phyloP scores from a whole-genome alignment of 23 tunicate species.

The Ascidia mentula region DNA sequence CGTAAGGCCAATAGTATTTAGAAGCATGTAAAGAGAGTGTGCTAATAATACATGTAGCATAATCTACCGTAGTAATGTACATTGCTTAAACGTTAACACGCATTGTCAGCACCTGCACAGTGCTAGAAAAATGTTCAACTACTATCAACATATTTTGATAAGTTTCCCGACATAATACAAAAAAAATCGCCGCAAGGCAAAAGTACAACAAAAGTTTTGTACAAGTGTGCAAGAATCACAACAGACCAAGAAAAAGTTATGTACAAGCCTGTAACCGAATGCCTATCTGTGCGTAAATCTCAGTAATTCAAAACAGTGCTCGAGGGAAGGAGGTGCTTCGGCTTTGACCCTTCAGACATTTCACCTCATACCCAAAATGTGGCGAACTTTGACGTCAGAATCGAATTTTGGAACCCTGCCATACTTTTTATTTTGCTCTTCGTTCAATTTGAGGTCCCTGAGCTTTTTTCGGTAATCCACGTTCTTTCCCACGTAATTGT shows the following conservation, averaged over 20 bases:
- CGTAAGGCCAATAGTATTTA: too few relatives aligned
- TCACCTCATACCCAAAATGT: constrained; percentile 43
- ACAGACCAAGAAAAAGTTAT: background rate
- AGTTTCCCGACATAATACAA: background rate
- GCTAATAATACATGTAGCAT: too few relatives aligned
- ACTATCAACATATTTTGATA: constrained; percentile 1
- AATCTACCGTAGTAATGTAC: too few relatives aligned
- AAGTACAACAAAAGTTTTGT: background rate
- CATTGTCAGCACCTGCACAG: too few relatives aligned
- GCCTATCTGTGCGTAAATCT: background rate
- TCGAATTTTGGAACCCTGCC: constrained; percentile 18
- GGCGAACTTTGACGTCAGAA: constrained; percentile 23
- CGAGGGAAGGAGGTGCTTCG: background rate
- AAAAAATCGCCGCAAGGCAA: background rate
- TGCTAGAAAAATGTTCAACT: too few relatives aligned
- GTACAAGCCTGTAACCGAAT: background rate
- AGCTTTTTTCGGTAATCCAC: constrained; percentile 40
- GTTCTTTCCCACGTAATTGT: constrained; percentile 15
- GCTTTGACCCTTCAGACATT: background rate
- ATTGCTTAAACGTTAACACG: too few relatives aligned
- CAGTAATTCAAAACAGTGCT: constrained; percentile 3
- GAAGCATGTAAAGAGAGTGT: too few relatives aligned
- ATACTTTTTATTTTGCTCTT: constrained; percentile 24
- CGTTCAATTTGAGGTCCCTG: constrained; percentile 32
- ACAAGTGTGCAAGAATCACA: background rate